Base-by-base conservation (phyloP, 2,113 vertebrate species). In the Trachemys scripta region DNA sequence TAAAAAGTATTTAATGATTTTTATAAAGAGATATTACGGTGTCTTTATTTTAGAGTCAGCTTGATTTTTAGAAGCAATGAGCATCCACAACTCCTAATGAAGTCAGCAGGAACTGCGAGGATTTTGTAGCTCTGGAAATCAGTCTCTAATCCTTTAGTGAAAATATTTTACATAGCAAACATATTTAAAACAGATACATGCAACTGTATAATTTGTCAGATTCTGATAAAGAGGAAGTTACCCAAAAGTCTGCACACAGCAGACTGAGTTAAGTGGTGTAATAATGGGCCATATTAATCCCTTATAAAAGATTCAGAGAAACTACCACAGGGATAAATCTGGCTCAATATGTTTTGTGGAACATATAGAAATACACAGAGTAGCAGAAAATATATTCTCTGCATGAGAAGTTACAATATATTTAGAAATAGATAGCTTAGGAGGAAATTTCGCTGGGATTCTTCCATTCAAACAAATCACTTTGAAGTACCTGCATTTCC, bases 261-360 rank as follows among this genome's bases (percentile, higher is more conserved):
- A 78, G 62, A 29, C 35, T 51, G 75, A 47, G 38, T 78, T 27
- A 93, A 20, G 27, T 16, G 17, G 22, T 22, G 5, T 69, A 57
- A 75, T 80, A 57, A 88, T 59, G 19, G 82, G 35, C 13, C 80
- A 11, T 45, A 82, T 57, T 54, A 0, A n/a, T 47, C 19, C 79
- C 10, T 85, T 6, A 6, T 65, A 25, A 49, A 38, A 83, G 47
- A 85, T 94, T 69, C n/a, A 90, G n/a, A 91, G 87, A 90, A 83
- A 19, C 11, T 50, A 29, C 11, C 69, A 2, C 5, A 13, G 49
- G 1, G 27, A 85, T 62, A 65, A 78, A 19, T 91, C 80, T 83
- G 10, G 5, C 45, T 75, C 84, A 90, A 3, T 22, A 31, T 31
- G 8, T 5, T 88, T 89, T 90, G 35, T 9, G 56, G 79, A 83